These are phyloP conservation scores for Chironomus tentans DNA, from an alignment of 2,888 invertebrate species.

Conservation along the genomic window DNA sequence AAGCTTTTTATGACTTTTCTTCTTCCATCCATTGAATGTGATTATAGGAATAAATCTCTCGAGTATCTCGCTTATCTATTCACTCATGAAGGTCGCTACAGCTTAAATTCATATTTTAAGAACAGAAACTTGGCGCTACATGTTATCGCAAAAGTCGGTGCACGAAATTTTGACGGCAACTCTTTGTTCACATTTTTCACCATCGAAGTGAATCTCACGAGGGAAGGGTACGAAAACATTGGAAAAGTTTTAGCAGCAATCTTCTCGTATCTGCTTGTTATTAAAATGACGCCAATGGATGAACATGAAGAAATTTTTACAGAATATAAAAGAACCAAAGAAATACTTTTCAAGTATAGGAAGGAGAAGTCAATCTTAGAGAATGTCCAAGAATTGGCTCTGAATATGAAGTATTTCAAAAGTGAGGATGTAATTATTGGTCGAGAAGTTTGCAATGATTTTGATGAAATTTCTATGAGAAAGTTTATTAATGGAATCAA, in stretches of 20 bases:
- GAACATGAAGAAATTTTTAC: constrained; percentile 60
- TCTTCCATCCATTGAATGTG: constrained; percentile 35
- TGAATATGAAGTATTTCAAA: constrained; percentile 72
- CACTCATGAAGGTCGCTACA: constrained; percentile 79
- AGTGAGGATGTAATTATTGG: constrained; percentile 72
- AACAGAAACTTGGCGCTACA: constrained; percentile 69
- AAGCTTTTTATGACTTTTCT: constrained; percentile 48
- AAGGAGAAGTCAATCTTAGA: constrained; percentile 63
- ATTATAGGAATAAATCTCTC: constrained; percentile 42
- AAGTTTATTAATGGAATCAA: constrained; percentile 35
- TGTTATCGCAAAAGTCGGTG: constrained; percentile 60
- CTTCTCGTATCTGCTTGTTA: constrained; percentile 69
- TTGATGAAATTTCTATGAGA: constrained; percentile 52
- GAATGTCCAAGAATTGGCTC: constrained; percentile 66
- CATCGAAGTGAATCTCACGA: constrained; percentile 64
- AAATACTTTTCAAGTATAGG: constrained; percentile 60
- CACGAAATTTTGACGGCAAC: constrained; percentile 69
- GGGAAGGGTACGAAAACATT: constrained; percentile 62
- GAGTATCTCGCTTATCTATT: constrained; percentile 68
- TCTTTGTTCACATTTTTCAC: constrained; percentile 68
- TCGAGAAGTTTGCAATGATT: constrained; percentile 63
- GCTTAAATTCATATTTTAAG: constrained; percentile 66
- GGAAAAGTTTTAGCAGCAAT: constrained; percentile 67
- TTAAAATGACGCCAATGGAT: constrained; percentile 49
- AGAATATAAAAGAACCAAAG: constrained; percentile 63